Evolutionary conservation across 2,888 invertebrate genomes (phyloP).

Genomic region (Drosophila kambysellisi): DNA sequence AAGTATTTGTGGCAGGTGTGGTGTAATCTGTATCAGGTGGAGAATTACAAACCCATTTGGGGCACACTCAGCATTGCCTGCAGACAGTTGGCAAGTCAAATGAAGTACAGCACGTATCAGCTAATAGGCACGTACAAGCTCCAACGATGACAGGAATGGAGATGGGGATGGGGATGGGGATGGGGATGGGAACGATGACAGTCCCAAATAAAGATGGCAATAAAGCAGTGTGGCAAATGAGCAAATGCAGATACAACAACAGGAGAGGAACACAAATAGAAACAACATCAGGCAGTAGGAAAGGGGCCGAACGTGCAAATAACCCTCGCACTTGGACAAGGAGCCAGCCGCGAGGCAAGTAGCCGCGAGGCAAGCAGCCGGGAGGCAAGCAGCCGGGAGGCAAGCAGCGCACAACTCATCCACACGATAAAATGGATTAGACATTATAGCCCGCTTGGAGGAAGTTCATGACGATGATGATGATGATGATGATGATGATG

Average conservation of each 20-base stretch:
- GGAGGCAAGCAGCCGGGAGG: neutral
- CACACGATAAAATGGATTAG: slow-evolving; percentile 51
- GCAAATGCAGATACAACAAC: slow-evolving; percentile 15
- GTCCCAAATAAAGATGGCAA: slow-evolving; percentile 60
- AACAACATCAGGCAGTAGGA: slow-evolving; percentile 28
- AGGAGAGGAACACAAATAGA: neutral
- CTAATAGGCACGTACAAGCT: slow-evolving; percentile 71
- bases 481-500: neutral
- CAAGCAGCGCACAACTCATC: slow-evolving; percentile 25
- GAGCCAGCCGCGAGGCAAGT: neutral
- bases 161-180: neutral
- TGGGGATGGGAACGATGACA: slow-evolving; percentile 32
- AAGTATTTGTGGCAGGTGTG: neutral
- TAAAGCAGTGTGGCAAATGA: slow-evolving; percentile 65
- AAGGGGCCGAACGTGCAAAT: slow-evolving; percentile 55
- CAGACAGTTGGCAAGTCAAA: slow-evolving; percentile 34
- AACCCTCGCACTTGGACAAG: slow-evolving; percentile 29
- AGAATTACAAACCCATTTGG: slow-evolving; percentile 56
- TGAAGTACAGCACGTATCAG: slow-evolving; percentile 73
- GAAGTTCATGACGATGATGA: neutral
- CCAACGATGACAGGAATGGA: neutral
- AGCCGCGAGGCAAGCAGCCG: neutral
- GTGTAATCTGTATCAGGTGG: slow-evolving; percentile 43
- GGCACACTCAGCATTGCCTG: slow-evolving; percentile 28
- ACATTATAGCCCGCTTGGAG: slow-evolving; percentile 1